Conservation (phyloP, 2,113 vertebrate genomes). For the Nothocercus julius region DNA sequence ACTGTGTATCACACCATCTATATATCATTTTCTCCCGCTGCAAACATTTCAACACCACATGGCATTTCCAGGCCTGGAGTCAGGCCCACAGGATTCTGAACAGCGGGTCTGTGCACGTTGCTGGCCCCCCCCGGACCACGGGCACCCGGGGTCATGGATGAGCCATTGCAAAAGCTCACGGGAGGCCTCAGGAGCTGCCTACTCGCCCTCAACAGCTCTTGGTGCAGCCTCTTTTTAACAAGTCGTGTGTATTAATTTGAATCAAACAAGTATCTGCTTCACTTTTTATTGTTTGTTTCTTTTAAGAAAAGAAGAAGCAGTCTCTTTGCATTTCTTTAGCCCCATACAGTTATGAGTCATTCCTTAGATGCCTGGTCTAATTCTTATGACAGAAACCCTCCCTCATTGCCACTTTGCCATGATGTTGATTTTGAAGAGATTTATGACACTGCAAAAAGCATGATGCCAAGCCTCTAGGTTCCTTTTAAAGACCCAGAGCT, state of each 20-base stretch:
- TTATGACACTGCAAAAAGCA: neutral
- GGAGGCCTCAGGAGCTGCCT: neutral
- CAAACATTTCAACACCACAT: fast-evolving
- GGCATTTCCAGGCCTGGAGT: neutral
- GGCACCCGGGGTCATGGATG: neutral
- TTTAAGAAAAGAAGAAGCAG: neutral
- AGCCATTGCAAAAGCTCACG: neutral
- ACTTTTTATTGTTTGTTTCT: neutral
- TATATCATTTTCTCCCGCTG: neutral
- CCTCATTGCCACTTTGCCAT: neutral
- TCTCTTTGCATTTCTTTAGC: neutral
- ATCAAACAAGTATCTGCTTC: neutral
- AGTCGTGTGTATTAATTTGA: neutral
- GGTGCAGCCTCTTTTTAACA: neutral
- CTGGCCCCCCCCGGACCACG: neutral
- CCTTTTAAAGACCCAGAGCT: neutral
- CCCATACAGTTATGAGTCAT: neutral
- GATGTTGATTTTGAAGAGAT: conserved; percentile 20
- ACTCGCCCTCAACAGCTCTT: fast-evolving
- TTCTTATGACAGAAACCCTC: neutral
- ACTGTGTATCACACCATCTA: neutral
- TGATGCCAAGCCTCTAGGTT: neutral
- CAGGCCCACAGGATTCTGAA: neutral
- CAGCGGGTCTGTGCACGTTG: neutral
- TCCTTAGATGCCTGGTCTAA: neutral